These are phyloP conservation scores for Chlorops oryzae DNA, from an alignment of 1,140 invertebrate genomes.

Conservation along the genomic window DNA sequence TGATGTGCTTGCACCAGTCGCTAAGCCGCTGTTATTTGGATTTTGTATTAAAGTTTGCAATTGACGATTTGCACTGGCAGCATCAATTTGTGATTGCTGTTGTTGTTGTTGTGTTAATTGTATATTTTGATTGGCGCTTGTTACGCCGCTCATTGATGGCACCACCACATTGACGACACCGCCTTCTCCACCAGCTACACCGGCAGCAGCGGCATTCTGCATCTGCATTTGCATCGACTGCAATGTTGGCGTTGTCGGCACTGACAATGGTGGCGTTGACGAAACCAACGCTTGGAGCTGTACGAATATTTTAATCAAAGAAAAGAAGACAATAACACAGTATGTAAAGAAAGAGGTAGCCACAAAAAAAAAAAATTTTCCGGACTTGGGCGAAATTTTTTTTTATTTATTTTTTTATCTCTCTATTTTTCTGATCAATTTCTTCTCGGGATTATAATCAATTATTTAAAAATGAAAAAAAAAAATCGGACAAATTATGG, in stretches of 20 bases:
- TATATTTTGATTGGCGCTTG: neutral
- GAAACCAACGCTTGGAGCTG: conserved; percentile 47
- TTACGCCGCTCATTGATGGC: too few species aligned
- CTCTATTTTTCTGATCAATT: too few species aligned
- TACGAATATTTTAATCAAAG: too few species aligned
- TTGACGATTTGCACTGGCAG: conserved; percentile 14
- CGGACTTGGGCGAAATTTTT: too few species aligned
- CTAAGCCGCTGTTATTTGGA: conserved; percentile 20
- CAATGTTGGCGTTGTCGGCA: conserved; percentile 41
- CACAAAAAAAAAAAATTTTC: too few species aligned
- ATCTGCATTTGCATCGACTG: conserved; percentile 46
- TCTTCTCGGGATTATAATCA: too few species aligned
- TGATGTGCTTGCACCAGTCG: conserved; percentile 28
- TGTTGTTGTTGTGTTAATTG: neutral
- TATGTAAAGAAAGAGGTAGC: too few species aligned
- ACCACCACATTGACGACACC: conserved; percentile 1
- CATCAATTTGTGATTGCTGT: conserved; percentile 3
- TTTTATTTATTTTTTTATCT: too few species aligned
- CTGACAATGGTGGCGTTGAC: conserved; percentile 42
- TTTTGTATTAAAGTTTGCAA: conserved; percentile 17
- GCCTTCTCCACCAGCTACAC: conserved; percentile 5
- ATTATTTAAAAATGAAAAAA: too few species aligned
- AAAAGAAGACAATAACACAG: too few species aligned
- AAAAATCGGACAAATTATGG: too few species aligned
- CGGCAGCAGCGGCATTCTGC: conserved; percentile 28